A percentile compares a stretch with the other conserved stretches of the same genome.
phyloP scores from a whole-genome alignment of 2,797 vertebrate species.

The Siniperca scherzeri region DNA sequence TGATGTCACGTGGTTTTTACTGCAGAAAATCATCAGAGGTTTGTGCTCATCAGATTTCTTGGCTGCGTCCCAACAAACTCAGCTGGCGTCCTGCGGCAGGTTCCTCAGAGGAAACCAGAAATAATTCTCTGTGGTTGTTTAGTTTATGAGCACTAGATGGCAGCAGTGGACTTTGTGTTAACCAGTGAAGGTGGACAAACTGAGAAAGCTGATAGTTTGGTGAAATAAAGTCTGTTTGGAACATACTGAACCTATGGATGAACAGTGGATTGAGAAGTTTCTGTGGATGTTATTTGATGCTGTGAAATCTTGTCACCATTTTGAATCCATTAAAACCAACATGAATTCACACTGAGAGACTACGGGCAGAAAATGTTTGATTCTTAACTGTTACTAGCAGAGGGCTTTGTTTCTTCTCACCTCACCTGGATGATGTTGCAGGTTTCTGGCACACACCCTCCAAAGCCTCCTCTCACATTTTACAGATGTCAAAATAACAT shows the following conservation, averaged over 20 bases:
- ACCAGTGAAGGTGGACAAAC: not conserved
- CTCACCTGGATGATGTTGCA: not conserved
- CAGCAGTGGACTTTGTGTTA: conserved; percentile 4
- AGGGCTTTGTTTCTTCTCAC: not conserved
- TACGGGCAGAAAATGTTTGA: not conserved
- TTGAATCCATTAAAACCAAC: not conserved
- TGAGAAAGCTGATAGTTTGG: too few species aligned
- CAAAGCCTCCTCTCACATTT: not conserved
- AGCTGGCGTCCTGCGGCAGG: fast-evolving
- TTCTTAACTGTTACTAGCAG: too few species aligned
- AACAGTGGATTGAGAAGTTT: not conserved
- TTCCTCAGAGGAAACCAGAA: not conserved
- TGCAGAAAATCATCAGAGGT: not conserved
- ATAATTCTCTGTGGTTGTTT: not conserved
- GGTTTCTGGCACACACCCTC: not conserved
- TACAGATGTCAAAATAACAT: too few species aligned
- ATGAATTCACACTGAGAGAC: too few species aligned
- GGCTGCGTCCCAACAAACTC: not conserved
- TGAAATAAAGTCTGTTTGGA: not conserved
- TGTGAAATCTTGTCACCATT: not conserved
- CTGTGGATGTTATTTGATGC: not conserved
- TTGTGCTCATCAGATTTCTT: not conserved
- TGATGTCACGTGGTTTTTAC: not conserved
- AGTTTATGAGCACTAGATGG: conserved; percentile 12
- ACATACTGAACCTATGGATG: not conserved